These are phyloP conservation scores for Cetonia aurata DNA, from an alignment of 2,888 invertebrate species.

Conservation along the genomic window DNA sequence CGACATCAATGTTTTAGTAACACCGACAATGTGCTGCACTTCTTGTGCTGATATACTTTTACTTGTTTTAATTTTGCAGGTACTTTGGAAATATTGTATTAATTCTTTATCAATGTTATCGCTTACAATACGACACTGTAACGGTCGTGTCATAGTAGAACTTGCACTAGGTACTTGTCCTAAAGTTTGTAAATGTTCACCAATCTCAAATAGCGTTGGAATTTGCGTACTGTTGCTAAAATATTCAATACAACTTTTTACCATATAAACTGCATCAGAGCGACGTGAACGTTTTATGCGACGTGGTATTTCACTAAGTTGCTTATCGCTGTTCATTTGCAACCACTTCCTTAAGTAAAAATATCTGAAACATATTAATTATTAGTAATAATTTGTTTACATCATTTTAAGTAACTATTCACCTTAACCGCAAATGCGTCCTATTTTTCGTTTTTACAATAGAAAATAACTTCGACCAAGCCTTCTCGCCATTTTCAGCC, in stretches of 20 bases:
- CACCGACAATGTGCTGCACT: constrained; percentile 22
- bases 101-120: constrained; percentile 44
- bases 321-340: constrained; percentile 65
- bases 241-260: constrained; percentile 15
- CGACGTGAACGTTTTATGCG: constrained; percentile 28
- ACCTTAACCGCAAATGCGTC: constrained; percentile 68
- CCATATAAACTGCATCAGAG: background rate
- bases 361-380: constrained; percentile 63
- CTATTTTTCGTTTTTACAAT: constrained; percentile 65
- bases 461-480: constrained; percentile 68
- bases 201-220: constrained; percentile 39
- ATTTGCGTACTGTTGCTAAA: constrained; percentile 10
- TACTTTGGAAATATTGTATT: constrained; percentile 47
- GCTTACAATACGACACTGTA: constrained; percentile 8
- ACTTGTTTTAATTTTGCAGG: constrained; percentile 45
- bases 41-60: constrained; percentile 19
- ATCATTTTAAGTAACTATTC: constrained; percentile 53
- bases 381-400: constrained; percentile 1
- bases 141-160: background rate
- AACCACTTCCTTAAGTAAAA: constrained; percentile 68
- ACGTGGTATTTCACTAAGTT: constrained; percentile 63
- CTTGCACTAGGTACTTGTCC: background rate
- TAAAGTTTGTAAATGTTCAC: constrained; percentile 19
- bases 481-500: constrained; percentile 65
- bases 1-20: constrained; percentile 43